These are phyloP conservation scores for Drosophila burlai DNA, from an alignment of 1,140 invertebrate genomes.

Conservation along the genomic window DNA sequence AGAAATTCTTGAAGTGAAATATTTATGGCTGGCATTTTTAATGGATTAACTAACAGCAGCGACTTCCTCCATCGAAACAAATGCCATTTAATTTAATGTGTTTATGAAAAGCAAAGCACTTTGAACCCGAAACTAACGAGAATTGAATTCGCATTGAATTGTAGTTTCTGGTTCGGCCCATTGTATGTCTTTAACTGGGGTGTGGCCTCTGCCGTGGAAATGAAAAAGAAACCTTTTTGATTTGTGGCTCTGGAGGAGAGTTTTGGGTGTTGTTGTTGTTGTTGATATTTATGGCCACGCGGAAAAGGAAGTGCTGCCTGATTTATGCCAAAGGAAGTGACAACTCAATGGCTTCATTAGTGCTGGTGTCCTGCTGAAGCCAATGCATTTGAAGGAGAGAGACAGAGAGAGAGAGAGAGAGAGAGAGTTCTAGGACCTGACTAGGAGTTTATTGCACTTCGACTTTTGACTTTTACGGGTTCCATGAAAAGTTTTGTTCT, in stretches of 20 bases:
- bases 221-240: conserved; percentile 57
- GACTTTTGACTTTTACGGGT: conserved; percentile 72
- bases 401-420: neutral
- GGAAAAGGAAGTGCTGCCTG: conserved; percentile 47
- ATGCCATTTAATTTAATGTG: conserved; percentile 85
- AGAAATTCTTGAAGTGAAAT: conserved; percentile 22
- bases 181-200: conserved; percentile 54
- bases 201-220: conserved; percentile 45
- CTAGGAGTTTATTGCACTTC: conserved; percentile 76
- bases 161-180: conserved; percentile 36
- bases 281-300: conserved; percentile 63
- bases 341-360: conserved; percentile 82
- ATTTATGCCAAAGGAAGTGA: conserved; percentile 76
- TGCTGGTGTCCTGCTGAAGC: conserved; percentile 18
- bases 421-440: conserved; percentile 6
- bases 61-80: conserved; percentile 60
- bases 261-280: conserved; percentile 22
- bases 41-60: conserved; percentile 48
- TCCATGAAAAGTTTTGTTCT: conserved; percentile 53
- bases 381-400: conserved; percentile 6
- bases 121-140: conserved; percentile 19
- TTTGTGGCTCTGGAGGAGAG: conserved; percentile 48
- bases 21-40: conserved; percentile 66
- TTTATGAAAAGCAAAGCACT: conserved; percentile 77
- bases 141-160: conserved; percentile 62